These are phyloP conservation scores for Lanistes nyassanus DNA, from an alignment of 1,140 invertebrate genomes.

Conservation along the genomic window DNA sequence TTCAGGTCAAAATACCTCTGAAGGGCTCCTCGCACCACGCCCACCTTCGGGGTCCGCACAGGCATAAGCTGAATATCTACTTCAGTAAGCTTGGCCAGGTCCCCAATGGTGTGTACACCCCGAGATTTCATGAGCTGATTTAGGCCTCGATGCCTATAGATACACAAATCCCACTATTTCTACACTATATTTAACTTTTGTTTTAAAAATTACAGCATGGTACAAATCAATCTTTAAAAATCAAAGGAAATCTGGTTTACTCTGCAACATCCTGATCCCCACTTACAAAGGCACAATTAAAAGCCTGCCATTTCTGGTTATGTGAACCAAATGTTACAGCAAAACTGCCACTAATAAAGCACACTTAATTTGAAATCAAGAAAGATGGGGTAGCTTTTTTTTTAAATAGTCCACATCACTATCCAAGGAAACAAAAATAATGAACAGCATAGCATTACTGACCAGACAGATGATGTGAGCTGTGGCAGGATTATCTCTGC, in stretches of 20 bases:
- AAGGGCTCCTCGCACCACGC: conserved; percentile 44
- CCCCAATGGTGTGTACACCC: conserved; percentile 58
- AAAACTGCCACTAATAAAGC: neutral
- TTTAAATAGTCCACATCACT: no score
- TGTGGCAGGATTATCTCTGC: conserved; percentile 56
- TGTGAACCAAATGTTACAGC: neutral
- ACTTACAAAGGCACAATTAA: neutral
- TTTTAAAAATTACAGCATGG: no score
- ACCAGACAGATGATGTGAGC: conserved; percentile 60
- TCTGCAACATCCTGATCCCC: no score
- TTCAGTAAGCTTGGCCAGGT: conserved; percentile 55
- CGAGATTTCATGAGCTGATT: conserved; percentile 51
- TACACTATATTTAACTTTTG: no score
- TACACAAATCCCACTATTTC: no score
- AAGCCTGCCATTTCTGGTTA: neutral
- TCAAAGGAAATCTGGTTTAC: no score
- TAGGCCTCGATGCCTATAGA: conserved; percentile 54
- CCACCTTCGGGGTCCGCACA: conserved; percentile 53
- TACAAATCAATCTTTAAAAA: no score
- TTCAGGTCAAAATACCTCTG: conserved; percentile 5
- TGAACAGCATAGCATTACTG: conserved; percentile 11
- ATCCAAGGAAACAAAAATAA: no score
- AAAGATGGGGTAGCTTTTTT: neutral
- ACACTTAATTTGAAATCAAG: neutral
- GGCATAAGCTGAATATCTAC: conserved; percentile 57